phyloP scores from a whole-genome alignment of 2,113 vertebrate species.

The Psammodynastes pulverulentus region DNA sequence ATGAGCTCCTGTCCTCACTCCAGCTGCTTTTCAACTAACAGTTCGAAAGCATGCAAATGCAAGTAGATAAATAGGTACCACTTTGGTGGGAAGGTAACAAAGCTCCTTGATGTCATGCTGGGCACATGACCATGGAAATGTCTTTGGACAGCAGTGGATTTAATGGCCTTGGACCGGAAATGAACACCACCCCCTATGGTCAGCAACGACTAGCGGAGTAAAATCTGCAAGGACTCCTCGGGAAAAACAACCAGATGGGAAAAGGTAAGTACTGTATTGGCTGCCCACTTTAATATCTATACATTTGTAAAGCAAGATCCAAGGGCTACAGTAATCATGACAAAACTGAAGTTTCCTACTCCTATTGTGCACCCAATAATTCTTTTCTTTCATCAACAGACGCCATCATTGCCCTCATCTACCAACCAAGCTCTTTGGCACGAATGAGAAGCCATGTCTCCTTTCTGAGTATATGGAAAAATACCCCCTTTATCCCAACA shows the following conservation, averaged over 20 bases:
- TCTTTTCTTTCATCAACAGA: slow-evolving; percentile 42
- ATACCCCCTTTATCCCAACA: slow-evolving; percentile 44
- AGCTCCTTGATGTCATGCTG: background rate
- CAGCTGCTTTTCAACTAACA: background rate
- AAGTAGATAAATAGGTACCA: background rate
- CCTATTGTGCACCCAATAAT: background rate
- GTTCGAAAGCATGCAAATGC: background rate
- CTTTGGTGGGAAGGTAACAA: background rate
- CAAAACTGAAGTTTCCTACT: background rate
- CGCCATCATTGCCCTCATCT: slow-evolving; percentile 65
- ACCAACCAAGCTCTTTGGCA: slow-evolving; percentile 48
- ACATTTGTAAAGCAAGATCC: background rate
- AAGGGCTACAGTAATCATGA: background rate
- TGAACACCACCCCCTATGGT: background rate
- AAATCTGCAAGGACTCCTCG: background rate
- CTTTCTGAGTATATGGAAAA: slow-evolving; percentile 63
- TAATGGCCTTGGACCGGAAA: background rate
- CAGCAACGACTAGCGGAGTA: background rate
- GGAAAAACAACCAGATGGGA: background rate
- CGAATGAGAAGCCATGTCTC: slow-evolving; percentile 58
- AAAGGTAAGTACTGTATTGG: background rate
- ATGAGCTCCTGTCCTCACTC: background rate
- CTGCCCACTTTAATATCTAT: background rate
- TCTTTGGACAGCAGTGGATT: too few relatives aligned
- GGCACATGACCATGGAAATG: too few relatives aligned